These are phyloP conservation scores for Chloroceryle inda DNA, from an alignment of 2,797 vertebrate genomes.

Conservation along the genomic window DNA sequence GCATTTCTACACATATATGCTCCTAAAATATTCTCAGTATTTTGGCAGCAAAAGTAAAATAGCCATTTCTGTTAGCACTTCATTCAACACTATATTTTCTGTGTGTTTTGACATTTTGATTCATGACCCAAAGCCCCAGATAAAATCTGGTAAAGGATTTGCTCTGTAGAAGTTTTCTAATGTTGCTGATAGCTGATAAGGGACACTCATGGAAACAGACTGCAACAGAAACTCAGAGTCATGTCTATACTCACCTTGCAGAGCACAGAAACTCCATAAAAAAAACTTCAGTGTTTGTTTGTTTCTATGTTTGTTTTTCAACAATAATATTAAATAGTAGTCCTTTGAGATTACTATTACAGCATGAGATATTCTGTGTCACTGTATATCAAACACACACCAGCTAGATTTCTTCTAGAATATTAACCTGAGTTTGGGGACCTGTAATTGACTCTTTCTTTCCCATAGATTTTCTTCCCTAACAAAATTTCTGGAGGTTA, in stretches of 20 bases:
- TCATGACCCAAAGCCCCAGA: neutral
- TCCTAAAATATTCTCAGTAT: neutral
- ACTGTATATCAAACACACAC: neutral
- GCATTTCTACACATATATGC: neutral
- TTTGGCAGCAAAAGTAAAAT: neutral
- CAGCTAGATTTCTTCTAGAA: neutral
- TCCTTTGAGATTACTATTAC: neutral
- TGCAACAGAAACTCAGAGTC: neutral
- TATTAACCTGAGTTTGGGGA: neutral
- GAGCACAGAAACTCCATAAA: neutral
- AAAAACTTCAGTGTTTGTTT: neutral
- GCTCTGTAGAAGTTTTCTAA: neutral
- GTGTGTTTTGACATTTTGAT: neutral
- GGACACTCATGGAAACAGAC: neutral
- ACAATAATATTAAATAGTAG: neutral
- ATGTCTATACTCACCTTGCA: neutral
- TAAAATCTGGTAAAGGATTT: neutral
- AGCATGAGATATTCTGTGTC: neutral
- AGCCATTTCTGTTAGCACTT: neutral
- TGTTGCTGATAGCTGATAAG: neutral
- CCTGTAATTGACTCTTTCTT: neutral
- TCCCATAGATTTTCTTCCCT: neutral
- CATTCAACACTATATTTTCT: rapidly evolving
- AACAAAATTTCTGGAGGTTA: neutral
- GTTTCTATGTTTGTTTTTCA: too few species aligned